A percentile compares a stretch with the other conserved stretches of the same genome.
Evolutionary conservation across 2,113 vertebrate genomes (phyloP).

Genomic region (Muntiacus muntjak): DNA sequence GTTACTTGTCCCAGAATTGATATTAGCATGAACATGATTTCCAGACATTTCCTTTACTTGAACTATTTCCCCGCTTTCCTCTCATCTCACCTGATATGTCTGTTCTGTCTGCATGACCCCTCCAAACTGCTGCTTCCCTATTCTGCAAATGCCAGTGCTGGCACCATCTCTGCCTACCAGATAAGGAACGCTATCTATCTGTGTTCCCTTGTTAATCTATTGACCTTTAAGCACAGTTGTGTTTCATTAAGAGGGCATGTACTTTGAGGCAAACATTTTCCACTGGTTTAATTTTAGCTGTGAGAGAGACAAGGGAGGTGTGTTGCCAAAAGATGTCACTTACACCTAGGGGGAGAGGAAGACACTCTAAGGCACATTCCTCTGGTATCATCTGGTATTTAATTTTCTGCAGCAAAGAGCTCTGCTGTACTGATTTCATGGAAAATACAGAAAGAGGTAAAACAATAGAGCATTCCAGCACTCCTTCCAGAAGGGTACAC

Average conservation of each 20-base stretch:
- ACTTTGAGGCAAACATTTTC: slow-evolving; percentile 60
- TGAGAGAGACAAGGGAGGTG: neutral
- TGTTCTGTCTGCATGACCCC: neutral
- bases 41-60: neutral
- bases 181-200: neutral
- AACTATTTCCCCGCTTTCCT: neutral
- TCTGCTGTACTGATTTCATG: slow-evolving; percentile 7
- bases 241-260: slow-evolving; percentile 41
- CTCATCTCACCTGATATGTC: neutral
- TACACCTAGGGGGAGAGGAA: neutral
- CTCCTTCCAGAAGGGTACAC: neutral
- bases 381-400: slow-evolving; percentile 8
- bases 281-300: slow-evolving; percentile 69
- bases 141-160: neutral
- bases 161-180: neutral
- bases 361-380: slow-evolving; percentile 12
- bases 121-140: neutral
- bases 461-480: neutral
- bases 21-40: neutral
- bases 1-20: neutral
- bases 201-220: slow-evolving; percentile 41
- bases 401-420: slow-evolving; percentile 33
- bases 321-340: slow-evolving; percentile 53
- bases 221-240: slow-evolving; percentile 54
- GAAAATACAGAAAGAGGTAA: neutral